phyloP scores from a whole-genome alignment of 2,113 vertebrate species.

The Mus musculus region DNA sequence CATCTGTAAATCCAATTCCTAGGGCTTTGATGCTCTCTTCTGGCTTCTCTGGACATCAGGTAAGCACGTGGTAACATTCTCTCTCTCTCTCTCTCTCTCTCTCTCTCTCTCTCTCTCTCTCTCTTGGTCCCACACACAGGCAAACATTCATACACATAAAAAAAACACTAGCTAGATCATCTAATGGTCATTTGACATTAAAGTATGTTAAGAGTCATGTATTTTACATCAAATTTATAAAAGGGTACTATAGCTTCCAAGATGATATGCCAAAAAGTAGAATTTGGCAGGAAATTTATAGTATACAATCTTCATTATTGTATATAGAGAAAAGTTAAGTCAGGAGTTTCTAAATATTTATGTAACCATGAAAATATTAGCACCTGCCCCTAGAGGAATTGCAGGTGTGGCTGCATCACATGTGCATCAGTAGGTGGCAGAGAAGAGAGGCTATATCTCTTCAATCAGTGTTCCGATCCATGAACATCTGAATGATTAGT shows the following conservation, averaged over 20 bases:
- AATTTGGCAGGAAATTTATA: neutral
- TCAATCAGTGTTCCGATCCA: no score
- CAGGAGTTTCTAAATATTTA: neutral
- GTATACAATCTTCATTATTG: constrained; percentile 23
- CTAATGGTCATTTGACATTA: neutral
- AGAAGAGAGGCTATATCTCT: neutral
- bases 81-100: no score
- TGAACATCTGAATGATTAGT: no score
- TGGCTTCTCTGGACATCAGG: neutral
- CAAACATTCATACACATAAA: neutral
- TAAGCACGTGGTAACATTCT: neutral
- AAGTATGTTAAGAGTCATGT: neutral
- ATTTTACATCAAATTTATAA: neutral
- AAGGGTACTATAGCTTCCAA: neutral
- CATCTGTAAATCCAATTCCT: neutral
- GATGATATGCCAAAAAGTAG: neutral
- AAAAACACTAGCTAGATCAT: neutral
- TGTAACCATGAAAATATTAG: constrained; percentile 38
- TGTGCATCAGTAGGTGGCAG: neutral
- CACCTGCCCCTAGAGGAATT: neutral
- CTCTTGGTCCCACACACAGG: no score
- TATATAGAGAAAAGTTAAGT: neutral
- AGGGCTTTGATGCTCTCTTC: neutral
- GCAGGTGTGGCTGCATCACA: neutral
- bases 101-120: no score